Conservation (phyloP, 2,797 vertebrate genomes). For the Poeciliopsis presidionis region DNA sequence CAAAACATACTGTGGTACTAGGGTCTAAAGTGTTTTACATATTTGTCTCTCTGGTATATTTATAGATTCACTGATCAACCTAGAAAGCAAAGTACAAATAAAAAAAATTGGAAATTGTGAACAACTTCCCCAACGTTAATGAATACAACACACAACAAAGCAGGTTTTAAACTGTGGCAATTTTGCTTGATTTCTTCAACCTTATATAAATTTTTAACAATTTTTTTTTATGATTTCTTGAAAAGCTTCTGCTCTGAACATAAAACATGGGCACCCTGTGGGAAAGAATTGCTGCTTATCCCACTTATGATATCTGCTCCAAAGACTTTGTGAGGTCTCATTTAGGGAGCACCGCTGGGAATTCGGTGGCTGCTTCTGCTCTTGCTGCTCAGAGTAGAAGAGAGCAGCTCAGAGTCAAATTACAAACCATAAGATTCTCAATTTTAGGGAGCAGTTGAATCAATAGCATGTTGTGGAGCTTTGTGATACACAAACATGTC, state of each 20-base stretch:
- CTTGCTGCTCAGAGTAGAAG: slow-evolving; percentile 13
- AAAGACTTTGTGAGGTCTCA: slow-evolving; percentile 37
- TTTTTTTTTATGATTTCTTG: background rate
- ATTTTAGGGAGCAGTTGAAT: slow-evolving; percentile 34
- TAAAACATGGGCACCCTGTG: background rate
- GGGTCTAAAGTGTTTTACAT: too few species aligned
- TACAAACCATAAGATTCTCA: slow-evolving; percentile 39
- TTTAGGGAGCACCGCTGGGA: slow-evolving; percentile 42
- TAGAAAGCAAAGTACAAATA: background rate
- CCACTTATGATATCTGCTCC: slow-evolving; percentile 29
- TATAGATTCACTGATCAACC: background rate
- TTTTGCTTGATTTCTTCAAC: background rate
- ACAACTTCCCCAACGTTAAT: background rate
- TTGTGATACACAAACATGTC: slow-evolving; percentile 35
- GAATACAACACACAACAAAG: background rate
- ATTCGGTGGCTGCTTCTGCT: slow-evolving; percentile 27
- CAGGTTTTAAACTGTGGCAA: background rate
- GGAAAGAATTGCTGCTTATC: background rate
- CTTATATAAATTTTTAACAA: background rate
- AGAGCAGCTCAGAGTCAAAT: slow-evolving; percentile 38
- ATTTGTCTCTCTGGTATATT: background rate
- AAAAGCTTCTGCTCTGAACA: background rate
- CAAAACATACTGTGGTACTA: background rate
- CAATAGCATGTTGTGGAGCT: slow-evolving; percentile 29
- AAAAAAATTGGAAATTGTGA: background rate